A percentile compares a stretch with the other conserved stretches of the same genome.
phyloP scores from a whole-genome alignment of 37 sponge, comb jelly and placozoan species.

The Eunapius fragilis region DNA sequence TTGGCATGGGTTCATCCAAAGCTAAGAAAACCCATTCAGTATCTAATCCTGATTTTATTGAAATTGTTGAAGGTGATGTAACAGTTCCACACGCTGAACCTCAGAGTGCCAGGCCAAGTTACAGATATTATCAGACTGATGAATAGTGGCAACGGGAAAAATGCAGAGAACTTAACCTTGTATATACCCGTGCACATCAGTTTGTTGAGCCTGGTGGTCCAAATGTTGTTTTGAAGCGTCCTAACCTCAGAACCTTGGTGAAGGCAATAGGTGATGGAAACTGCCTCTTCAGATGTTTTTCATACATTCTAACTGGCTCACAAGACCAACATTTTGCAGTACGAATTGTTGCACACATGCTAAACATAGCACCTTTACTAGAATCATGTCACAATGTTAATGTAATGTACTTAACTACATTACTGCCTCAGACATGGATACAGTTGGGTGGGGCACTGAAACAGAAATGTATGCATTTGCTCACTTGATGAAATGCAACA shows the following conservation, averaged over 20 bases:
- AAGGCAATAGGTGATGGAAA: not conserved
- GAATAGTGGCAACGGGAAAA: conserved; percentile 29
- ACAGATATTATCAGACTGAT: conserved; percentile 28
- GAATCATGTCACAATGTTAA: not conserved
- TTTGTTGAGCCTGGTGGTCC: conserved; percentile 13
- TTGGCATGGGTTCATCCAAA: not conserved
- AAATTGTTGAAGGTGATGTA: not conserved
- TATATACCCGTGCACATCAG: not conserved
- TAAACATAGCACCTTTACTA: not conserved
- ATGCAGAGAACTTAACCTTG: conserved; percentile 9
- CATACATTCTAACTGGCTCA: conserved; percentile 1
- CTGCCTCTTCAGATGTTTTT: conserved; percentile 6
- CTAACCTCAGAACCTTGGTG: not conserved
- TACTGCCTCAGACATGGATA: not conserved
- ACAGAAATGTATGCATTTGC: not conserved
- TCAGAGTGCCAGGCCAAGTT: not conserved
- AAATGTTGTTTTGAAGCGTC: not conserved
- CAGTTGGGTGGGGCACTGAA: not conserved
- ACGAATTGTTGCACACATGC: conserved; percentile 6
- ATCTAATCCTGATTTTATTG: not conserved
- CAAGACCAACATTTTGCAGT: not conserved
- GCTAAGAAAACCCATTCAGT: not conserved
- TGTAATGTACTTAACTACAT: not conserved
- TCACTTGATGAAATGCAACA: not conserved
- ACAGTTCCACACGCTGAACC: not conserved